Conservation (phyloP, 2,797 vertebrate species). For the Tenualosa ilisha region DNA sequence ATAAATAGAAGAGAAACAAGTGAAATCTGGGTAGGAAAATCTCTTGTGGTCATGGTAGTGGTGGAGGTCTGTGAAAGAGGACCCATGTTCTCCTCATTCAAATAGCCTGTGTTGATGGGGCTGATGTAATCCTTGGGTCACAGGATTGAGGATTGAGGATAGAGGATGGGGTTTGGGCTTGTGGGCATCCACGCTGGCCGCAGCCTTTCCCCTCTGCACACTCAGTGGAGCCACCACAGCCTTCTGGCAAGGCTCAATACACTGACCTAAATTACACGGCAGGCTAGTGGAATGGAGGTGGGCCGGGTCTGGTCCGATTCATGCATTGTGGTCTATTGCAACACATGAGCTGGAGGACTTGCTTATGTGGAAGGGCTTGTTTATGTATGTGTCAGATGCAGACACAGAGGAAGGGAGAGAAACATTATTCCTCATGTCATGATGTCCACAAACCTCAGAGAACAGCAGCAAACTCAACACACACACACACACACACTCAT, state of each 20-base stretch:
- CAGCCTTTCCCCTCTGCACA: too few relatives aligned
- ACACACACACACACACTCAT: not conserved
- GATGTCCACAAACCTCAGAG: too few relatives aligned
- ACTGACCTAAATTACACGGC: not conserved
- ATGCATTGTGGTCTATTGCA: not conserved
- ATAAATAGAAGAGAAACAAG: constrained; percentile 14
- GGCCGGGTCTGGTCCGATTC: not conserved
- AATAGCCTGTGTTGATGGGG: constrained; percentile 40
- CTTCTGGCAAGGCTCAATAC: not conserved
- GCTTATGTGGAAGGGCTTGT: not conserved
- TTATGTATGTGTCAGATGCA: not conserved
- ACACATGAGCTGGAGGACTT: not conserved
- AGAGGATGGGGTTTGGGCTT: not conserved
- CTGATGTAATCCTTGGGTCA: constrained; percentile 2
- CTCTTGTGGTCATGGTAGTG: constrained; percentile 49
- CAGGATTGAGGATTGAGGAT: constrained; percentile 28
- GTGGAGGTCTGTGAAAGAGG: constrained; percentile 49
- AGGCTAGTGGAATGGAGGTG: not conserved
- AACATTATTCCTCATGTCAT: not conserved
- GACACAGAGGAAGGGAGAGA: not conserved
- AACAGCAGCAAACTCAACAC: not conserved
- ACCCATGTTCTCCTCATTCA: constrained; percentile 23
- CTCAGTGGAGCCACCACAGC: not conserved
- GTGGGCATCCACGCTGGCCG: not conserved
- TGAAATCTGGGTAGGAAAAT: constrained; percentile 63